phyloP scores from a whole-genome alignment of 2,113 vertebrate species.

The Urocolius indicus region DNA sequence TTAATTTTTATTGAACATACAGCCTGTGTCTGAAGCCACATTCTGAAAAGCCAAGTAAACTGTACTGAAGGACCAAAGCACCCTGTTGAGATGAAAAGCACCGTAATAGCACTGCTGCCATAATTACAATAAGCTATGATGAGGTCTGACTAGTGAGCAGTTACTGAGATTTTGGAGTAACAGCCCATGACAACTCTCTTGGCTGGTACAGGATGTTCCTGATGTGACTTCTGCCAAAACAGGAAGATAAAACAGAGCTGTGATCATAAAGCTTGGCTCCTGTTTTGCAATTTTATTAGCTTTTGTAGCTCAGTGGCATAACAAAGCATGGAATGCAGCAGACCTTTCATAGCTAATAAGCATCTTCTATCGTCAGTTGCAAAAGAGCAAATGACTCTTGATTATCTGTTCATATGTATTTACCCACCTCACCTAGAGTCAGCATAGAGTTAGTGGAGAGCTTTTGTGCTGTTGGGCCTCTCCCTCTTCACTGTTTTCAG shows the following conservation, averaged over 20 bases:
- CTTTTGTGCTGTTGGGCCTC: background rate
- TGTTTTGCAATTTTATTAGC: slow-evolving; percentile 53
- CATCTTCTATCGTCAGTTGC: background rate
- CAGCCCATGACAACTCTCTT: background rate
- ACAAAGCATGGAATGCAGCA: slow-evolving; percentile 41
- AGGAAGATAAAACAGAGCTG: slow-evolving; percentile 21
- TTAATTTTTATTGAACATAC: background rate
- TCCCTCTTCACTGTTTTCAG: background rate
- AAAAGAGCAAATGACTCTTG: slow-evolving; percentile 11
- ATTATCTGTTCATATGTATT: background rate
- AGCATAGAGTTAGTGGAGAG: background rate
- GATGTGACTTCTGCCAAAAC: slow-evolving; percentile 57
- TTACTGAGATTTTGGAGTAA: slow-evolving; percentile 26
- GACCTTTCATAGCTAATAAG: slow-evolving; percentile 30
- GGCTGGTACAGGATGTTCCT: slow-evolving; percentile 54
- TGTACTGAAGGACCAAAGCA: background rate
- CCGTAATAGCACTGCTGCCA: background rate
- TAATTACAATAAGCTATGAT: background rate
- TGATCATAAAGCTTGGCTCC: slow-evolving; percentile 53
- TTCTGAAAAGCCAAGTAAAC: background rate
- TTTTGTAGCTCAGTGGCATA: slow-evolving; percentile 35
- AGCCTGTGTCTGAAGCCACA: background rate
- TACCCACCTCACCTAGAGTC: background rate
- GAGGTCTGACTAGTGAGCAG: slow-evolving; percentile 4
- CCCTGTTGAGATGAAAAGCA: slow-evolving; percentile 1